These are phyloP conservation scores for Rhopalosiphum maidis DNA, from an alignment of 1,140 invertebrate species.

Conservation along the genomic window DNA sequence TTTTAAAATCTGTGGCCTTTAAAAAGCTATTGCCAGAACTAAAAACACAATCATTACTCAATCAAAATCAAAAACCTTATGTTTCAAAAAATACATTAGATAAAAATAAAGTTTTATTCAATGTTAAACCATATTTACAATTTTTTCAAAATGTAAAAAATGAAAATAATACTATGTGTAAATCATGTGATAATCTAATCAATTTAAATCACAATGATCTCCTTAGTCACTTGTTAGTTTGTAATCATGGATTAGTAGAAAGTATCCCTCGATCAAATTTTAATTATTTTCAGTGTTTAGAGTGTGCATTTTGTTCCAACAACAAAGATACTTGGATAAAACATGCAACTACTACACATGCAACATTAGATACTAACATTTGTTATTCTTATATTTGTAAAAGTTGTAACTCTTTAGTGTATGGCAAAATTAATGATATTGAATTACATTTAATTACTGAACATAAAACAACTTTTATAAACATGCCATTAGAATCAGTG, in stretches of 20 bases:
- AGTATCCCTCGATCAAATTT: not conserved
- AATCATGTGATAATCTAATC: not conserved
- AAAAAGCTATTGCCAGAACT: not conserved
- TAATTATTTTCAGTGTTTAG: constrained; percentile 17
- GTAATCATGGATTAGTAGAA: not conserved
- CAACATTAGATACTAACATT: not conserved
- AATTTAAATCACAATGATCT: not conserved
- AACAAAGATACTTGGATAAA: not conserved
- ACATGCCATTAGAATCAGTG: constrained; percentile 19
- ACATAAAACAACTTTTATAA: not conserved
- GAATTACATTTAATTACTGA: constrained; percentile 23
- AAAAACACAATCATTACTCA: not conserved
- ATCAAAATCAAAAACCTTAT: not conserved
- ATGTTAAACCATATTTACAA: constrained; percentile 25
- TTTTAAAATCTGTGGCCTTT: not conserved
- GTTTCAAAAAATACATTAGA: not conserved
- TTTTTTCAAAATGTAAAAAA: constrained; percentile 12
- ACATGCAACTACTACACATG: constrained; percentile 38
- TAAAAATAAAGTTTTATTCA: not conserved
- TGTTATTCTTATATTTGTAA: constrained; percentile 42
- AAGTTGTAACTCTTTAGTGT: constrained; percentile 33
- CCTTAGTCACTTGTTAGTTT: constrained; percentile 17
- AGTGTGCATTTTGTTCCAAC: not conserved
- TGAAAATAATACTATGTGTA: constrained; percentile 19
- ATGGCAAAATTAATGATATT: not conserved